Percentiles rank a stretch among this genome's conserved stretches.
These are phyloP conservation scores for Dryoscopus gambensis DNA, from an alignment of 2,113 vertebrate species.

Conservation along the genomic window DNA sequence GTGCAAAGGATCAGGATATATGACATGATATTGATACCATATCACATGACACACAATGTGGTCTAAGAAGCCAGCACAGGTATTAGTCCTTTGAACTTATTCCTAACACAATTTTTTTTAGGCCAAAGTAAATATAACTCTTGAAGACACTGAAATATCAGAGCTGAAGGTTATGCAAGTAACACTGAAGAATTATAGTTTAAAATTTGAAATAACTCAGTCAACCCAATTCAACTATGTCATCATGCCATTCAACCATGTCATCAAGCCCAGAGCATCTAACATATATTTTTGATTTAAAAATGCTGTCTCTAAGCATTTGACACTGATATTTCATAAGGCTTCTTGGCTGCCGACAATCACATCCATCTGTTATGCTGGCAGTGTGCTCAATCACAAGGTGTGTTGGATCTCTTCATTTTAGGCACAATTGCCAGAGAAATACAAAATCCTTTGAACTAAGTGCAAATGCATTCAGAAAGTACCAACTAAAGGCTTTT, in stretches of 20 bases:
- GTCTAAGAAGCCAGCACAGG: background rate
- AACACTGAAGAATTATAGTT: background rate
- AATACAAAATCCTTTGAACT: background rate
- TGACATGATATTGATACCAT: background rate
- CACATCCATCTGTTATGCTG: slow-evolving; percentile 25
- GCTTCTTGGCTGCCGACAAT: background rate
- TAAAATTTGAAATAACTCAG: background rate
- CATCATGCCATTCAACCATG: too few species aligned
- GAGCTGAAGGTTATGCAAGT: background rate
- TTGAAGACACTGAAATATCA: background rate
- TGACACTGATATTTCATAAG: background rate
- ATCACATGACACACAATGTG: background rate
- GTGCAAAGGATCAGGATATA: background rate
- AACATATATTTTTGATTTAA: background rate
- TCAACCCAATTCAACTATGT: background rate
- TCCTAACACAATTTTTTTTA: background rate
- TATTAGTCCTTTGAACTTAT: background rate
- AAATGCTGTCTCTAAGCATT: background rate
- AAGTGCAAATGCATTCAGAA: background rate
- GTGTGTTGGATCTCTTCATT: background rate
- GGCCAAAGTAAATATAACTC: background rate
- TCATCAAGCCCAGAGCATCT: background rate
- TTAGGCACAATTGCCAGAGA: background rate
- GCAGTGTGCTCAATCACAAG: background rate
- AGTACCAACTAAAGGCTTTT: background rate